Conservation (phyloP, 35 echinoderm and acorn worm genomes). For the Patiria miniata region DNA sequence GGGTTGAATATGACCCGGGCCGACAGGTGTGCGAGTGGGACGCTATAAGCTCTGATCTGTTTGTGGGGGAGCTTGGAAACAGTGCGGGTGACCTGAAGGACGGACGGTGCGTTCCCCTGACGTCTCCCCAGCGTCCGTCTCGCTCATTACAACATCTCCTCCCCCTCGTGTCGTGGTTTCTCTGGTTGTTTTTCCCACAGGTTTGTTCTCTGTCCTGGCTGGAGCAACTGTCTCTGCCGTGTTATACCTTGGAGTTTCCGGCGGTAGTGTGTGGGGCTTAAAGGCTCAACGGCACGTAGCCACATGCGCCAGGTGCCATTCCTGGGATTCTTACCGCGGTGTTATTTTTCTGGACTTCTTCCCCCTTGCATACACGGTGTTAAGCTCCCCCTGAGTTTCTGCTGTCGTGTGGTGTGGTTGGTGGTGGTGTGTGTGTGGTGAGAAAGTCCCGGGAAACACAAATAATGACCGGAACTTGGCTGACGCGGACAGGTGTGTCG, state of each 20-base stretch:
- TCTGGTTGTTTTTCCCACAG: no score
- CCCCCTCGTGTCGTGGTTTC: neutral
- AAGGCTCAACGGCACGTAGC: slow-evolving; percentile 21
- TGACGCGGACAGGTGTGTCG: neutral
- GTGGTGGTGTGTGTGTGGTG: neutral
- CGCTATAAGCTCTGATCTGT: neutral
- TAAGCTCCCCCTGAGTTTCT: neutral
- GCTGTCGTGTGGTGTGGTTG: neutral
- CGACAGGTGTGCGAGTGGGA: slow-evolving; percentile 10
- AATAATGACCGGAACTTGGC: slow-evolving; percentile 17
- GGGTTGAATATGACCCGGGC: neutral
- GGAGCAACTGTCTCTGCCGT: neutral
- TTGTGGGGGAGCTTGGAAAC: neutral
- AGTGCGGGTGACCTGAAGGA: neutral
- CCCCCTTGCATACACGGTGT: no score
- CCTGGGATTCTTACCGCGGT: slow-evolving; percentile 1
- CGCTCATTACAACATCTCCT: neutral
- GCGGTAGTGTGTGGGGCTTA: slow-evolving; percentile 5
- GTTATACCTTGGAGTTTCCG: slow-evolving; percentile 1
- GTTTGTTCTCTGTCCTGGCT: neutral
- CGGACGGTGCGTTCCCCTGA: neutral
- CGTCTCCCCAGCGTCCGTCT: neutral
- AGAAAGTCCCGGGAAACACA: neutral
- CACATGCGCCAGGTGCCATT: slow-evolving; percentile 23
- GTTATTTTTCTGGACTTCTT: neutral